Evolutionary conservation across 2,797 vertebrate genomes (phyloP).

Genomic region (Sarcophilus harrisii): DNA sequence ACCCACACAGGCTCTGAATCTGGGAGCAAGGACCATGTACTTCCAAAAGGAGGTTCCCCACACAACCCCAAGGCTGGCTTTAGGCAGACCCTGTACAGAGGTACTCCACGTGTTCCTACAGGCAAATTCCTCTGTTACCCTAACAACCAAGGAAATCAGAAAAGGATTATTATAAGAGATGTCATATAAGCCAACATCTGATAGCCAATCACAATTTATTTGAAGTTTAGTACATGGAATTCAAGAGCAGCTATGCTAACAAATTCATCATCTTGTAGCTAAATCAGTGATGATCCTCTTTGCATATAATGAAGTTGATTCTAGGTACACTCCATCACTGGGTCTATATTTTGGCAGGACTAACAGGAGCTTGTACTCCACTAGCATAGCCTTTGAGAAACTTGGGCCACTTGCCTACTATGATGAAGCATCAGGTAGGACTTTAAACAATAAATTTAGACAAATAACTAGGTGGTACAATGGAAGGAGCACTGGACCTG

Average conservation of each 20-base stretch:
- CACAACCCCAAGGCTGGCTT: background rate
- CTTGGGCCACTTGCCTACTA: background rate
- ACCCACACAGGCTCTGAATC: background rate
- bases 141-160: background rate
- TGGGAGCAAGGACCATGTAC: background rate
- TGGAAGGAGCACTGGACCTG: no score
- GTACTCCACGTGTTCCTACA: background rate
- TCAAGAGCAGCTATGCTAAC: background rate
- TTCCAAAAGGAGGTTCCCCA: background rate
- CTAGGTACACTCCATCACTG: background rate
- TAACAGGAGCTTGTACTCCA: background rate
- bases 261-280: background rate
- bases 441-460: background rate
- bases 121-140: background rate
- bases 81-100: background rate
- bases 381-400: background rate
- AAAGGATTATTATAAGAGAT: background rate
- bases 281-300: background rate
- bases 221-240: background rate
- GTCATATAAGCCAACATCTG: background rate
- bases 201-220: background rate
- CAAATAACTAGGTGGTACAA: background rate
- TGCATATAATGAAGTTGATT: background rate
- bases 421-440: background rate
- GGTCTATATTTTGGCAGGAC: background rate